phyloP scores from a whole-genome alignment of 1,140 invertebrate genomes.

The Daktulosphaira vitifoliae region DNA sequence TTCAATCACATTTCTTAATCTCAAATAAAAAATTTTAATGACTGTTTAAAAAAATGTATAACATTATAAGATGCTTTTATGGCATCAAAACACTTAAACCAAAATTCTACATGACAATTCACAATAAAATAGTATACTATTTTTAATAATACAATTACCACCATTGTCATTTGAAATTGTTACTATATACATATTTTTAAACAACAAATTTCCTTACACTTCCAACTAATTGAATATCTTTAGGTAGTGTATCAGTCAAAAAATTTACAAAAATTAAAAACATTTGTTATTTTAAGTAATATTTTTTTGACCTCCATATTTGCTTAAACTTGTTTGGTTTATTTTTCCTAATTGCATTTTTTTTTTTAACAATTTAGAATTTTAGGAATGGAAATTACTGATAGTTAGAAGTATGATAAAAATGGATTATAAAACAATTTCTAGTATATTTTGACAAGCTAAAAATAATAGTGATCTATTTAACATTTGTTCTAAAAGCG shows the following conservation, averaged over 20 bases:
- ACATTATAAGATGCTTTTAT: conserved; percentile 1
- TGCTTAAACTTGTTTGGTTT: background rate
- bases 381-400: background rate
- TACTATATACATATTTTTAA: conserved; percentile 32
- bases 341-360: conserved; percentile 1
- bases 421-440: conserved; percentile 36
- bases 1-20: background rate
- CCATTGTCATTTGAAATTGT: background rate
- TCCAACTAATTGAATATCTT: conserved; percentile 42
- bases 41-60: background rate
- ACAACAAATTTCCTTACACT: conserved; percentile 38
- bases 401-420: conserved; percentile 14
- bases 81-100: background rate
- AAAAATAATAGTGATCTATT: conserved; percentile 34
- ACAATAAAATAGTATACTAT: conserved; percentile 10
- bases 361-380: conserved; percentile 2
- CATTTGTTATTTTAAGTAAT: background rate
- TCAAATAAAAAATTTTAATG: background rate
- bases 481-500: conserved; percentile 31
- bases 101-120: background rate
- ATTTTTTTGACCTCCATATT: background rate
- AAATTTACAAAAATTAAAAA: conserved; percentile 37
- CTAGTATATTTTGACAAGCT: conserved; percentile 34
- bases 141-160: background rate
- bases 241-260: conserved; percentile 40